phyloP scores from a whole-genome alignment of 2,888 invertebrate genomes.

The Hirtodrosophila histrioides region DNA sequence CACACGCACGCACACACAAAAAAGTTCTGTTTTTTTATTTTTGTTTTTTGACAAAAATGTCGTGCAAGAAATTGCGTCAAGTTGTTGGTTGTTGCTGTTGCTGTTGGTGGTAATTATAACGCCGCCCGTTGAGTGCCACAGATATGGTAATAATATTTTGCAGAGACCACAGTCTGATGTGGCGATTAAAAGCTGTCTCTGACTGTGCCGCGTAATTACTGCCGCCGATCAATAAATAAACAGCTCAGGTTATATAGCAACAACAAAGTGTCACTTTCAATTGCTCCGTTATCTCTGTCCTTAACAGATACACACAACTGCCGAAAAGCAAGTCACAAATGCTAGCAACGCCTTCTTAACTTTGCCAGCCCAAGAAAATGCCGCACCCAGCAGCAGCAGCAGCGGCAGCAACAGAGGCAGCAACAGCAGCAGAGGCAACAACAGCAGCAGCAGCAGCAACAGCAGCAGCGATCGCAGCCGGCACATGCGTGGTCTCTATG shows the following conservation, averaged over 20 bases:
- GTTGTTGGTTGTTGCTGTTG: constrained; percentile 24
- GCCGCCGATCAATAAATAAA: constrained; percentile 73
- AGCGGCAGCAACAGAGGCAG: constrained; percentile 20
- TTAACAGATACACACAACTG: constrained; percentile 43
- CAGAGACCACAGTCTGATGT: constrained; percentile 15
- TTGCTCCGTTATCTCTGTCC: constrained; percentile 59
- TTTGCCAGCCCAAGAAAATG: constrained; percentile 46
- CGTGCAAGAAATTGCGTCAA: constrained; percentile 63
- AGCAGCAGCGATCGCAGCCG: constrained; percentile 25
- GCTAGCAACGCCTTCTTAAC: constrained; percentile 67
- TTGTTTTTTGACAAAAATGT: constrained; percentile 60
- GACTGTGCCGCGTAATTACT: constrained; percentile 59
- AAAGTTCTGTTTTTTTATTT: constrained; percentile 1
- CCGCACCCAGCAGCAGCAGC: constrained; percentile 65
- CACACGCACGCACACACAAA: constrained; percentile 24
- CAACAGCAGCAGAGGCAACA: constrained; percentile 22
- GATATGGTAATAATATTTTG: constrained; percentile 66
- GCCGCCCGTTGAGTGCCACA: constrained; percentile 58
- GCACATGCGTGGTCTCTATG: constrained; percentile 68
- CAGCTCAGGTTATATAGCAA: constrained; percentile 58
- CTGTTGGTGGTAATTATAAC: constrained; percentile 65
- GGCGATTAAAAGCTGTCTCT: constrained; percentile 36
- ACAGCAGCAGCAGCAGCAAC: constrained; percentile 26
- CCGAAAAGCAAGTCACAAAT: constrained; percentile 62
- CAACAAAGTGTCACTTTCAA: constrained; percentile 58